Evolutionary conservation across 2,113 vertebrate genomes (phyloP).

Genomic region (Cariama cristata): DNA sequence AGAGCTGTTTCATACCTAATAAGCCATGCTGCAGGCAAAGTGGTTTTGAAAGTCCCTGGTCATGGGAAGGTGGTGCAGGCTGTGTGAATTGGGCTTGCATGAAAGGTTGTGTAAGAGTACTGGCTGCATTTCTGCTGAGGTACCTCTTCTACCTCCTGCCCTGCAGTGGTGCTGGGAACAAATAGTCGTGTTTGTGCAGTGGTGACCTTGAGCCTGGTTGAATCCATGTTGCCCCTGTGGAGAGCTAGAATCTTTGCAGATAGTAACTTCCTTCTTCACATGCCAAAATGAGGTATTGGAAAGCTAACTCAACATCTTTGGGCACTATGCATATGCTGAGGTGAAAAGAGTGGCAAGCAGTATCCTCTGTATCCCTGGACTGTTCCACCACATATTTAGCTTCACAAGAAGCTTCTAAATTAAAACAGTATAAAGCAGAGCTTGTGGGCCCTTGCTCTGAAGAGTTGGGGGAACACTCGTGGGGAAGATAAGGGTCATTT

Average conservation of each 20-base stretch:
- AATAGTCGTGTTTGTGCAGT: accelerated
- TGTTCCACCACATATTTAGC: not conserved
- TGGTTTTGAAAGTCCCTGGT: not conserved
- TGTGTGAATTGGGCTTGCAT: not conserved
- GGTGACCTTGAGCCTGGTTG: not conserved
- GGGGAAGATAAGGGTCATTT: not conserved
- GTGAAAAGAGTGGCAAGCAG: not conserved
- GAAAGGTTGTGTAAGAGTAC: not conserved
- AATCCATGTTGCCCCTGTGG: not conserved
- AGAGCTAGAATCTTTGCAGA: not conserved
- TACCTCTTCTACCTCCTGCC: not conserved
- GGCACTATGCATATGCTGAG: not conserved
- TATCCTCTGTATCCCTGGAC: not conserved
- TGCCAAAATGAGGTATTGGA: not conserved
- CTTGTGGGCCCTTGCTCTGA: not conserved
- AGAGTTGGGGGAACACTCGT: not conserved
- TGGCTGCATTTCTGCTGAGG: accelerated
- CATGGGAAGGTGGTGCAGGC: accelerated
- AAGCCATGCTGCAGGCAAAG: not conserved
- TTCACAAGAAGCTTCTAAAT: not conserved
- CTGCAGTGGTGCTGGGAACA: not conserved
- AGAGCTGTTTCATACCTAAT: not conserved
- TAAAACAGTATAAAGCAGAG: not conserved
- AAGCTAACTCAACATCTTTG: not conserved
- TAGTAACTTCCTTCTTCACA: not conserved